Percentiles rank a stretch among this genome's conserved stretches.
These are phyloP conservation scores for Thamnophis elegans DNA, from an alignment of 2,797 vertebrate species.

Conservation along the genomic window DNA sequence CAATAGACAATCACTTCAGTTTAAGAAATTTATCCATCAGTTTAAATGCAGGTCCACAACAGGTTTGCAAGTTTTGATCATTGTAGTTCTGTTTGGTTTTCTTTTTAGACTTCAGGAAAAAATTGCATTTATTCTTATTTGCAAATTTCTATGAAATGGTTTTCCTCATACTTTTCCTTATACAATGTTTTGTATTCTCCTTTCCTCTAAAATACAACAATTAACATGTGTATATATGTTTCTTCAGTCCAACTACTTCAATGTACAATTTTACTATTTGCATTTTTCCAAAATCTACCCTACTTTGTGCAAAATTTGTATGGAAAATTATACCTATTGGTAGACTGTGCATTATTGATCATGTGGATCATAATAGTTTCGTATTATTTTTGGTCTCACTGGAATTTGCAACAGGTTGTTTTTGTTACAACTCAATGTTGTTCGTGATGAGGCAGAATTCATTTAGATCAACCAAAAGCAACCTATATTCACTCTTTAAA, in stretches of 20 bases:
- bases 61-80: not conserved
- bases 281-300: not conserved
- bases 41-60: not conserved
- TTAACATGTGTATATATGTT: not conserved
- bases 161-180: not conserved
- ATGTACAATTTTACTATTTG: not conserved
- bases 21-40: not conserved
- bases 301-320: not conserved
- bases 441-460: not conserved
- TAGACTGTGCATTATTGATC: not conserved
- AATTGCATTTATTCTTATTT: not conserved
- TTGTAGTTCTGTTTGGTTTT: not conserved
- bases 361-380: not conserved
- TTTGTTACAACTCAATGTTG: not conserved
- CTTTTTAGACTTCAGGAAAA: not conserved
- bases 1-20: not conserved
- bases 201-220: not conserved
- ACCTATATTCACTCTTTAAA: not conserved
- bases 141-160: not conserved
- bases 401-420: not conserved
- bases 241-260: not conserved
- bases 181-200: not conserved
- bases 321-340: not conserved
- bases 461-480: not conserved
- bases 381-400: not conserved